Conservation (phyloP, 2,797 vertebrate species). For the Argentina silus region DNA sequence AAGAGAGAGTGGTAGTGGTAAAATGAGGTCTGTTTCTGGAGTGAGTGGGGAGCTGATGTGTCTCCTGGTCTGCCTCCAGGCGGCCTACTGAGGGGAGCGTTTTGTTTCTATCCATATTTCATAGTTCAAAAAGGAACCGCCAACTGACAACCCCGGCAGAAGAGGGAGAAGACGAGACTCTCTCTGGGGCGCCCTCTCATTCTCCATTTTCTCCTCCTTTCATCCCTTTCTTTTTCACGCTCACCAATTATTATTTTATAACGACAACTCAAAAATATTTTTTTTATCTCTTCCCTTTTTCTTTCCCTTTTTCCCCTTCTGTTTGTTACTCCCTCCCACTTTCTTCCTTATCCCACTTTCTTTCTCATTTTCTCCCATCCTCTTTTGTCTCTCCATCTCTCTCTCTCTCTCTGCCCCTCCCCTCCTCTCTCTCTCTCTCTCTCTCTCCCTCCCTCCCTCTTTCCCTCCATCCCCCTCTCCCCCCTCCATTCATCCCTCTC, state of each 20-base stretch:
- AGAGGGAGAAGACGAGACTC: slow-evolving; percentile 7
- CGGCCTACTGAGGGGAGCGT: slow-evolving; percentile 21
- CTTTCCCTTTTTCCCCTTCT: neutral
- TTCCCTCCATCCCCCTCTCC: neutral
- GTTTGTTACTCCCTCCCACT: neutral
- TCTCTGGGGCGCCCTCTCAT: neutral
- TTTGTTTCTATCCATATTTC: slow-evolving; percentile 37
- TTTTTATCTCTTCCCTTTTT: neutral
- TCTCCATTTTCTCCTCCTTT: neutral
- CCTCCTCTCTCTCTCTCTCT: no score
- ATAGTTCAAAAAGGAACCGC: slow-evolving; percentile 21
- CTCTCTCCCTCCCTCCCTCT: neutral
- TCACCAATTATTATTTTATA: no score
- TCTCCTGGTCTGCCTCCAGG: slow-evolving; percentile 43
- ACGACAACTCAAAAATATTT: no score
- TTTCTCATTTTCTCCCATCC: neutral
- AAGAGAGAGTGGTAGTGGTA: neutral
- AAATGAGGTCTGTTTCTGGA: neutral
- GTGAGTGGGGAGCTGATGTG: neutral
- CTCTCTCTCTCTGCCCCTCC: neutral
- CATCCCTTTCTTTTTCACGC: neutral
- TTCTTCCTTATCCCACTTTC: no score
- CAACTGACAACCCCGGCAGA: neutral
- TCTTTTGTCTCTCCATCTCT: neutral
- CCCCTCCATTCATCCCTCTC: neutral